These are phyloP conservation scores for Acanthococcus lagerstroemiae DNA, from an alignment of 2,888 invertebrate genomes.

Conservation along the genomic window DNA sequence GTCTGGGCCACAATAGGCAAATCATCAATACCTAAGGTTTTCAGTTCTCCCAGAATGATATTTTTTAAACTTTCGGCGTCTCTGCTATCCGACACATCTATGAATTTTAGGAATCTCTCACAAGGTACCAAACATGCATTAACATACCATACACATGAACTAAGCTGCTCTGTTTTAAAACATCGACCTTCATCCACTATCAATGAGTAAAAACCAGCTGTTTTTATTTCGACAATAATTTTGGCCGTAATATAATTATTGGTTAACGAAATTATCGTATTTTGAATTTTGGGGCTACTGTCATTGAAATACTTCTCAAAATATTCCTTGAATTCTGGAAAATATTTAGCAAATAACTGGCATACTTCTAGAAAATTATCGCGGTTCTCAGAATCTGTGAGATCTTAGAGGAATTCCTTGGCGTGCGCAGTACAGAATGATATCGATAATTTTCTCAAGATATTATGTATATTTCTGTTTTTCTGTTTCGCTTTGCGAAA, in stretches of 20 bases:
- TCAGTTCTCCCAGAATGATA: not conserved
- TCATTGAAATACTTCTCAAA: not conserved
- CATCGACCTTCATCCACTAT: not conserved
- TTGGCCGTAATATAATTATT: not conserved
- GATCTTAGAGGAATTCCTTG: not conserved
- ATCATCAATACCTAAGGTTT: not conserved
- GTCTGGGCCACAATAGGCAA: not conserved
- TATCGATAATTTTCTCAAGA: not conserved
- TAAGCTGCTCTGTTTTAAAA: not conserved
- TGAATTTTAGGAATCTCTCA: not conserved
- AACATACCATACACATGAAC: slow-evolving; percentile 1
- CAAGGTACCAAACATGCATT: not conserved
- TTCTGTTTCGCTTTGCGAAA: too few relatives aligned
- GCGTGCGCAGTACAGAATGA: not conserved
- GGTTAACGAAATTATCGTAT: not conserved
- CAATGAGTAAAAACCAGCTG: not conserved
- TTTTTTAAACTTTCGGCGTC: not conserved
- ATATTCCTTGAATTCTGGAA: not conserved
- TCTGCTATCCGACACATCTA: not conserved
- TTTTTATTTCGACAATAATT: not conserved
- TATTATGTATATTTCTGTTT: not conserved
- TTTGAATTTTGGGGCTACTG: not conserved
- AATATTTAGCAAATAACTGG: not conserved
- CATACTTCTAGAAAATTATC: not conserved
- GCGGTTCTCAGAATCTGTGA: not conserved